phyloP scores from a whole-genome alignment of 2,888 invertebrate genomes.

The Chymomyza procnemis region DNA sequence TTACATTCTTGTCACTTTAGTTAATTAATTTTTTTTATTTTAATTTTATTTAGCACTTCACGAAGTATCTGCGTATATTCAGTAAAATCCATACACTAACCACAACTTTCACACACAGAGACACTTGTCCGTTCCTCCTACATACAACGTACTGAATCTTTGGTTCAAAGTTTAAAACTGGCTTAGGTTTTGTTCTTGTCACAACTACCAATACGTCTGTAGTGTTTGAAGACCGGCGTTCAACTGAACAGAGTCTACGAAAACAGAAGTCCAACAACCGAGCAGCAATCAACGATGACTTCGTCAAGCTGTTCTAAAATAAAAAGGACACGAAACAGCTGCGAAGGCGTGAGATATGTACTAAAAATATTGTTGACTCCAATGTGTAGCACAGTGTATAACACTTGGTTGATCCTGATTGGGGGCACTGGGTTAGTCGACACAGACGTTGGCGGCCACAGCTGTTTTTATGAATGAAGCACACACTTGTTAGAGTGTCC shows the following conservation, averaged over 20 bases:
- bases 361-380: conserved; percentile 41
- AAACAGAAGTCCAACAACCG: neutral
- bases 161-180: neutral
- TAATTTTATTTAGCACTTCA: neutral
- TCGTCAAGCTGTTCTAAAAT: conserved; percentile 27
- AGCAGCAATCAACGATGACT: neutral
- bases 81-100: neutral
- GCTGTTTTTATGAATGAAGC: conserved; percentile 66
- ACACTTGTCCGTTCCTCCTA: neutral
- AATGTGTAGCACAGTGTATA: conserved; percentile 32
- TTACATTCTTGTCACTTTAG: neutral
- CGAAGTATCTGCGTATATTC: neutral
- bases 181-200: neutral
- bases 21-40: neutral
- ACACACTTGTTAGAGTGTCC: conserved; percentile 72
- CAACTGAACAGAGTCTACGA: conserved; percentile 47
- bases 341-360: conserved; percentile 20
- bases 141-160: neutral
- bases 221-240: conserved; percentile 65
- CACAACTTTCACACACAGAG: neutral
- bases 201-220: conserved; percentile 52
- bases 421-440: conserved; percentile 34
- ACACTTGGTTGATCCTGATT: neutral
- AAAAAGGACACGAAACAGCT: conserved; percentile 1
- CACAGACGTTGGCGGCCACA: conserved; percentile 29